A percentile compares a stretch with the other conserved stretches of the same genome.
Conservation (phyloP, 2,888 invertebrate species). For the Pinctada fucata region DNA sequence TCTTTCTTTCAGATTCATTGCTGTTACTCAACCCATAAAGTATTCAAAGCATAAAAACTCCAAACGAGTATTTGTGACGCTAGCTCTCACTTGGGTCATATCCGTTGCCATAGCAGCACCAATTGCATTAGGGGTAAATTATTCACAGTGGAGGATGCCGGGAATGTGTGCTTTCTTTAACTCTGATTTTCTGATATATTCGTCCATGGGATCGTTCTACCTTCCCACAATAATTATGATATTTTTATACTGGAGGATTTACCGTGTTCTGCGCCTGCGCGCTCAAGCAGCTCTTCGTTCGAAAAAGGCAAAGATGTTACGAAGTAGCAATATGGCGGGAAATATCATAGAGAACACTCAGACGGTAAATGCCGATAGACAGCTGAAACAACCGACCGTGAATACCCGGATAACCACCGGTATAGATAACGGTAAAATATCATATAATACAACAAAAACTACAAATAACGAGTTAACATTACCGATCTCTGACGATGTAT, state of each 20-base stretch:
- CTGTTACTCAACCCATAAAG: conserved; percentile 98
- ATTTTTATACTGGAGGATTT: conserved; percentile 97
- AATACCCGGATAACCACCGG: conserved; percentile 62
- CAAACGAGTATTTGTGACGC: conserved; percentile 92
- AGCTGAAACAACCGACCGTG: conserved; percentile 62
- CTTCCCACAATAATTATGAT: conserved; percentile 99
- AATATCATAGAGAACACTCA: conserved; percentile 71
- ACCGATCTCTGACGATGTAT: conserved; percentile 51
- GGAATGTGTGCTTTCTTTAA: conserved; percentile 97
- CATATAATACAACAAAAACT: conserved; percentile 66
- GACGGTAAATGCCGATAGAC: conserved; percentile 43
- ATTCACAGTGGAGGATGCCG: conserved; percentile 89
- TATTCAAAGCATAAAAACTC: conserved; percentile 98
- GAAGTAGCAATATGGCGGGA: conserved; percentile 56
- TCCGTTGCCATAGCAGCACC: conserved; percentile 96
- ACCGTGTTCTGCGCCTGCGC: conserved; percentile 85
- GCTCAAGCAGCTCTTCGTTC: conserved; percentile 63
- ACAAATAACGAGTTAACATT: conserved; percentile 45
- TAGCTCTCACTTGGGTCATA: conserved; percentile 96
- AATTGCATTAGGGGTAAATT: conserved; percentile 96
- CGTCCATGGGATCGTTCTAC: conserved; percentile 98
- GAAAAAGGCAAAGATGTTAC: conserved; percentile 62
- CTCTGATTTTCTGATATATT: conserved; percentile 98
- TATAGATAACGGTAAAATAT: conserved; percentile 69
- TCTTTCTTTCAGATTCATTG: conserved; percentile 88